phyloP scores from a whole-genome alignment of 2,797 vertebrate species.

The Vireo griseus region DNA sequence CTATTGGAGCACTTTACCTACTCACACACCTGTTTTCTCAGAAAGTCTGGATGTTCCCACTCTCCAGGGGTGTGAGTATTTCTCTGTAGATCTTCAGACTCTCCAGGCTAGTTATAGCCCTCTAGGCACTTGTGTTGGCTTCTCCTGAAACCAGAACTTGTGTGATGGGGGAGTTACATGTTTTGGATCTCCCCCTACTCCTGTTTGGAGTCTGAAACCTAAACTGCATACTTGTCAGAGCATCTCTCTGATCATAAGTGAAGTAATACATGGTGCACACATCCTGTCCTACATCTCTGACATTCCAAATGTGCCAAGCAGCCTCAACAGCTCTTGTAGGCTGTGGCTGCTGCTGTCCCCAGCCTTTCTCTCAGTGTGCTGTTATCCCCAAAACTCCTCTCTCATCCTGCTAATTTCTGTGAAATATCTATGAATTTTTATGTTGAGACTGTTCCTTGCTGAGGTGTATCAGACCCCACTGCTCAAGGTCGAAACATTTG shows the following conservation, averaged over 20 bases:
- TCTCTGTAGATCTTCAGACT: background rate
- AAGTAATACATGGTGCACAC: background rate
- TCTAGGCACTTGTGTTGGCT: background rate
- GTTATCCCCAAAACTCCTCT: background rate
- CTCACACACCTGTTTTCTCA: background rate
- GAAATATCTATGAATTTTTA: background rate
- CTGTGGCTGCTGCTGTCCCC: background rate
- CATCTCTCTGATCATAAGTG: background rate
- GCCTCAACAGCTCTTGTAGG: background rate
- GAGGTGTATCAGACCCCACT: background rate
- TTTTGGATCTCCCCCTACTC: background rate
- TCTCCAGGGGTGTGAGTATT: background rate
- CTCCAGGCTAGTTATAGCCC: rapidly evolving
- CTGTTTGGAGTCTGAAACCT: background rate
- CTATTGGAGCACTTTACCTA: background rate
- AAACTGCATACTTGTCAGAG: background rate
- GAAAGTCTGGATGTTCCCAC: background rate
- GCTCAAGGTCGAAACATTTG: background rate
- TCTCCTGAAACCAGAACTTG: background rate
- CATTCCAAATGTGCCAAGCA: background rate
- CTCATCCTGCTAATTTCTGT: background rate
- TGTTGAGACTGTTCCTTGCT: background rate
- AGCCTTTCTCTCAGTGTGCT: background rate
- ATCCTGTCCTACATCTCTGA: background rate
- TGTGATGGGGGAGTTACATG: rapidly evolving